Conservation (phyloP, 2,113 vertebrate genomes). For the Dinomys branickii region DNA sequence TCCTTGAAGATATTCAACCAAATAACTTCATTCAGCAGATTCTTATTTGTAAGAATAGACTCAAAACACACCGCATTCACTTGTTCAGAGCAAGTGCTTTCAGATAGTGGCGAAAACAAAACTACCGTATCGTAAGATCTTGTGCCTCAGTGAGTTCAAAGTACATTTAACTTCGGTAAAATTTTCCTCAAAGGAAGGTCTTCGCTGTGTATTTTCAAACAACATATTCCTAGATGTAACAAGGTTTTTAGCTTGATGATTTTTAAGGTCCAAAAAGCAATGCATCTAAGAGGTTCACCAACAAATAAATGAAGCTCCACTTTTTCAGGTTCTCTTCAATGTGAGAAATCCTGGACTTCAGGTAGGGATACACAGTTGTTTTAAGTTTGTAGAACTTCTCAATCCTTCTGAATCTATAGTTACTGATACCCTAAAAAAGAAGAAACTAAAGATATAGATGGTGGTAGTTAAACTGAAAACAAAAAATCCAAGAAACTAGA, state of each 20-base stretch:
- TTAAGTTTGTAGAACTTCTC: neutral
- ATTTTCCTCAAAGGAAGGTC: neutral
- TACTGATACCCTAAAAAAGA: neutral
- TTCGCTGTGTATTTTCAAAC: neutral
- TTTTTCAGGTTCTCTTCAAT: neutral
- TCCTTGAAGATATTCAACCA: conserved; percentile 3
- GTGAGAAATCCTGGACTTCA: neutral
- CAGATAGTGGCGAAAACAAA: neutral
- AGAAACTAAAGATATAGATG: neutral
- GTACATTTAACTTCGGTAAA: neutral
- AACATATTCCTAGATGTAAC: neutral
- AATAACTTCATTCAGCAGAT: neutral
- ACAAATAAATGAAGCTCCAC: neutral
- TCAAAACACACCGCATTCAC: neutral
- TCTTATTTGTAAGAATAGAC: conserved; percentile 36
- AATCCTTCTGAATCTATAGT: neutral
- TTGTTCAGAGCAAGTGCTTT: neutral
- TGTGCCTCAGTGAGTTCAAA: neutral
- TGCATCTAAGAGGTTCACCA: neutral
- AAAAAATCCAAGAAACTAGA: neutral
- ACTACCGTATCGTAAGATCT: neutral
- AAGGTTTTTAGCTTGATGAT: neutral
- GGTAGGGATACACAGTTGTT: neutral
- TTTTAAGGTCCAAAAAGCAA: neutral
- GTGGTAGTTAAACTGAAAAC: neutral